A percentile compares a stretch with the other conserved stretches of the same genome.
These are phyloP conservation scores for Aricia agestis DNA, from an alignment of 1,140 invertebrate genomes.

Conservation along the genomic window DNA sequence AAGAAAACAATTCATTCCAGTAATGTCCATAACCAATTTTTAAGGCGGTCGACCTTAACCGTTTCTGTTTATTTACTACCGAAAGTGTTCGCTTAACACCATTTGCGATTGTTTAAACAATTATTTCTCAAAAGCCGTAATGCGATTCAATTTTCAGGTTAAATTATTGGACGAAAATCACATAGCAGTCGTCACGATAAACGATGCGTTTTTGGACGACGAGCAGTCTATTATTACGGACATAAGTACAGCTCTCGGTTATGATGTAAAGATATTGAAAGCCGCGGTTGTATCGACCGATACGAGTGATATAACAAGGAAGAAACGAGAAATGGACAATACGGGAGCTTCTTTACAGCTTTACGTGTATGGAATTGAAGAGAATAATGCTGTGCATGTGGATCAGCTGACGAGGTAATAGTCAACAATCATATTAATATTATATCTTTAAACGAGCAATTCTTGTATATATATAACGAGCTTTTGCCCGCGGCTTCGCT, in stretches of 20 bases:
- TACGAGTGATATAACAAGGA: conserved; percentile 25
- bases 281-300: conserved; percentile 4
- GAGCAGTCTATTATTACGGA: conserved; percentile 44
- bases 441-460: no score
- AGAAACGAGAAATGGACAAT: conserved; percentile 25
- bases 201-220: conserved; percentile 50
- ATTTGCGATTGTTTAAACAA: neutral
- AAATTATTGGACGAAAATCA: conserved; percentile 47
- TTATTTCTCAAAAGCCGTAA: neutral
- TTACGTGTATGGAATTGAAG: conserved; percentile 56
- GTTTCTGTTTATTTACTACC: conserved; percentile 35
- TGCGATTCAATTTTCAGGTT: conserved; percentile 43
- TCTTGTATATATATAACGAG: no score
- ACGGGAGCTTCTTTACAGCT: conserved; percentile 47
- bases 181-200: conserved; percentile 55
- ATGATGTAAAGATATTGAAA: conserved; percentile 51
- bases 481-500: no score
- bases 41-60: conserved; percentile 32
- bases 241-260: conserved; percentile 45
- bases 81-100: conserved; percentile 7
- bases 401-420: conserved; percentile 39
- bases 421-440: neutral
- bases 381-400: conserved; percentile 47
- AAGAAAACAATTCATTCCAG: neutral
- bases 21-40: conserved; percentile 25